Conservation (phyloP, 2,113 vertebrate species). For the Smithornis capensis region DNA sequence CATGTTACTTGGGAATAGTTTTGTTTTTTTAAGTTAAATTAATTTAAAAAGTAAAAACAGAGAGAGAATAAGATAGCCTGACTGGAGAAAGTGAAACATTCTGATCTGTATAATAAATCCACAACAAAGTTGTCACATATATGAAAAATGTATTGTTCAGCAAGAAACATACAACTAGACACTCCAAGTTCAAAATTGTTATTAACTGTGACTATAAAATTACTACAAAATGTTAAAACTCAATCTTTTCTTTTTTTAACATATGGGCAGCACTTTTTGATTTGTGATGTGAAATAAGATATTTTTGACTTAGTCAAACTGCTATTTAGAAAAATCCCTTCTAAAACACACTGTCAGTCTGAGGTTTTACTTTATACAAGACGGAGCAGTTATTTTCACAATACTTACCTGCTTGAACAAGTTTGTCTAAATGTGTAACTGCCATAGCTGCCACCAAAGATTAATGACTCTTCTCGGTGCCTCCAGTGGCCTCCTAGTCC, state of each 20-base stretch:
- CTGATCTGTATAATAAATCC: not conserved
- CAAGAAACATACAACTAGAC: not conserved
- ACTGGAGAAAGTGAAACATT: not conserved
- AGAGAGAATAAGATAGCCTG: not conserved
- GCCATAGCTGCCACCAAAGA: not conserved
- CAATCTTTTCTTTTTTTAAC: not conserved
- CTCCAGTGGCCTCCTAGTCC: not conserved
- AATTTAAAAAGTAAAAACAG: not conserved
- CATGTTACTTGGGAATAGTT: not conserved
- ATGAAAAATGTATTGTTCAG: not conserved
- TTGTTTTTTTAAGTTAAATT: too few species aligned
- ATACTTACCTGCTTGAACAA: slow-evolving; percentile 35
- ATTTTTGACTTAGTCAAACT: slow-evolving; percentile 50
- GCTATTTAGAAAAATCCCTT: slow-evolving; percentile 59
- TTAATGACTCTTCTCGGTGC: not conserved
- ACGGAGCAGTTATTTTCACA: slow-evolving; percentile 4
- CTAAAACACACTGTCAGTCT: slow-evolving; percentile 44
- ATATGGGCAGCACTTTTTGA: slow-evolving; percentile 38
- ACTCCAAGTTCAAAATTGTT: not conserved
- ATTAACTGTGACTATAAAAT: slow-evolving; percentile 15
- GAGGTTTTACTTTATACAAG: slow-evolving; percentile 19
- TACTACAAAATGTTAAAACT: not conserved
- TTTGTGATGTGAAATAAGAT: slow-evolving; percentile 51
- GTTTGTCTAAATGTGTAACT: not conserved
- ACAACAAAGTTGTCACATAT: not conserved